A percentile compares a stretch with the other conserved stretches of the same genome.
Evolutionary conservation across 2,888 invertebrate species (phyloP).

Genomic region (Eumerus sabulonum): DNA sequence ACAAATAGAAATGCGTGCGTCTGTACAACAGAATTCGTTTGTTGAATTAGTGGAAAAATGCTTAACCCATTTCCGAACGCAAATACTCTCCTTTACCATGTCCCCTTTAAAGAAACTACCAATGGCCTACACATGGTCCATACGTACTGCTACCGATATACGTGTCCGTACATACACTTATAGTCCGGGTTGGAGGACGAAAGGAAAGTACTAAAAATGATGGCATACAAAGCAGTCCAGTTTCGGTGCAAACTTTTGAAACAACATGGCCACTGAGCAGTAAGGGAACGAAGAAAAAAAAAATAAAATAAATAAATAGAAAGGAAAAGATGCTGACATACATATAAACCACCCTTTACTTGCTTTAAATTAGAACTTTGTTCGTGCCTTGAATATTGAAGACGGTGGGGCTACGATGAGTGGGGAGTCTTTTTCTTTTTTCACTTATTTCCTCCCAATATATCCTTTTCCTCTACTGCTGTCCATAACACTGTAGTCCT

Average conservation of each 20-base stretch:
- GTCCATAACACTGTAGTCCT: conserved; percentile 58
- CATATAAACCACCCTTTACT: conserved; percentile 70
- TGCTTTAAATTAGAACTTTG: conserved; percentile 79
- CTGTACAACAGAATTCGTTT: conserved; percentile 50
- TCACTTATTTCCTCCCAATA: conserved; percentile 11
- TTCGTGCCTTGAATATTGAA: conserved; percentile 79
- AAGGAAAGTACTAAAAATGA: conserved; percentile 62
- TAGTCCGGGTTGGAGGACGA: conserved; percentile 17
- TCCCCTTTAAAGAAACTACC: conserved; percentile 60
- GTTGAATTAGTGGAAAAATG: conserved; percentile 67
- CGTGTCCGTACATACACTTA: conserved; percentile 36
- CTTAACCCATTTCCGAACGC: conserved; percentile 68
- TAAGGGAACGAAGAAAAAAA: conserved; percentile 42
- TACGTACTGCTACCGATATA: conserved; percentile 21
- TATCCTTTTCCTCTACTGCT: conserved; percentile 55
- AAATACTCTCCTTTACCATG: conserved; percentile 41
- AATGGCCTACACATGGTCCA: conserved; percentile 9
- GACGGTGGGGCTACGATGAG: conserved; percentile 66
- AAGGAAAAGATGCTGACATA: conserved; percentile 69
- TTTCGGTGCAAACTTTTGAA: conserved; percentile 65
- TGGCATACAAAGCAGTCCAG: conserved; percentile 68
- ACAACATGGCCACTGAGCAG: conserved; percentile 67
- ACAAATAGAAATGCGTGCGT: conserved; percentile 24
- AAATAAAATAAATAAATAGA: too few relatives aligned
- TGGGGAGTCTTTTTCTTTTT: conserved; percentile 72